Conservation (phyloP, 1,140 invertebrate species). For the Drosophila santomea region DNA sequence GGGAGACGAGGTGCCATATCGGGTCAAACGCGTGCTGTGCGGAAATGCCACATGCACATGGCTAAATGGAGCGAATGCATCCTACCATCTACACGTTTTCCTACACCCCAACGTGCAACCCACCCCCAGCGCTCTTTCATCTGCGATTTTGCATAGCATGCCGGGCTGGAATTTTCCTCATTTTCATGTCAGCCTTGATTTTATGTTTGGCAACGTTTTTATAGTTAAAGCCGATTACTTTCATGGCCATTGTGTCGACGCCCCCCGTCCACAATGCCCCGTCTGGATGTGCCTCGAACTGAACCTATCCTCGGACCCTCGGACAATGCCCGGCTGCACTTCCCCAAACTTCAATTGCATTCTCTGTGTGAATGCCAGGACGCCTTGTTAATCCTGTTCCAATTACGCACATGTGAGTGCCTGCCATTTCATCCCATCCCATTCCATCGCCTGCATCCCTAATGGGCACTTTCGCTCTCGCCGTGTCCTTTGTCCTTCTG, state of each 20-base stretch:
- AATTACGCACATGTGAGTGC: slow-evolving; percentile 79
- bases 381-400: slow-evolving; percentile 79
- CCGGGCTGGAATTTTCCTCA: slow-evolving; percentile 31
- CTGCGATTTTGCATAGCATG: slow-evolving; percentile 65
- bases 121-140: slow-evolving; percentile 9
- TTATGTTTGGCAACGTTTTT: slow-evolving; percentile 75
- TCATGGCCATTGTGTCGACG: slow-evolving; percentile 59
- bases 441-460: slow-evolving; percentile 35
- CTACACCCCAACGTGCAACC: slow-evolving; percentile 13
- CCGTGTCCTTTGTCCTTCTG: slow-evolving; percentile 22
- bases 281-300: slow-evolving; percentile 52
- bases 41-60: slow-evolving; percentile 42
- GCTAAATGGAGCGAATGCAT: slow-evolving; percentile 41
- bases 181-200: slow-evolving; percentile 54
- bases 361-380: slow-evolving; percentile 36
- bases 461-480: slow-evolving; percentile 78
- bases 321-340: slow-evolving; percentile 60
- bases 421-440: slow-evolving; percentile 25
- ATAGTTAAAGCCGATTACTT: slow-evolving; percentile 82
- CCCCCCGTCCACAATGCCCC: slow-evolving; percentile 13
- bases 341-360: slow-evolving; percentile 52
- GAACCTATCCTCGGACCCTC: slow-evolving; percentile 45
- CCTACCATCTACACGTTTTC: background rate
- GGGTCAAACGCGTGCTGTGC: slow-evolving; percentile 63
- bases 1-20: slow-evolving; percentile 42